A percentile compares a stretch with the other conserved stretches of the same genome.
Conservation (phyloP, 2,888 invertebrate genomes). For the Myopa testacea region DNA sequence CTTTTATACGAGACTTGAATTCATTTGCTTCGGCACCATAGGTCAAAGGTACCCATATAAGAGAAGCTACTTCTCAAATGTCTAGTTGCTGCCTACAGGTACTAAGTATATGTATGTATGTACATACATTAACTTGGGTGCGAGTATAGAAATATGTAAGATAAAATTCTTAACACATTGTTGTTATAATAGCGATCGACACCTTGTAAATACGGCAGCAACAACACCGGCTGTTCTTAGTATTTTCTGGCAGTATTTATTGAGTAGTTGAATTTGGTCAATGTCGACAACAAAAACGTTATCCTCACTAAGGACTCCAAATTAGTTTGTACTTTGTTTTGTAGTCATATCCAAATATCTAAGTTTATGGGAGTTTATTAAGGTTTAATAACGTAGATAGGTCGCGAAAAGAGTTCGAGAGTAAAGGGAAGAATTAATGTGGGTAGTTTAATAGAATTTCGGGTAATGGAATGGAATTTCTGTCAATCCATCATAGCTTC, state of each 20-base stretch:
- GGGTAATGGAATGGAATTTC: no score
- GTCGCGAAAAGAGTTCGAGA: no score
- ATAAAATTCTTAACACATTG: slow-evolving; percentile 28
- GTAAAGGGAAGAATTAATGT: no score
- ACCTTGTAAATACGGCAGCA: slow-evolving; percentile 28
- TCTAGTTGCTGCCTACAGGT: slow-evolving; percentile 19
- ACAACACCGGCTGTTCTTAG: not conserved
- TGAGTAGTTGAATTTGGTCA: slow-evolving; percentile 1
- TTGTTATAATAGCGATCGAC: slow-evolving; percentile 23
- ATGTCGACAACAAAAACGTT: not conserved
- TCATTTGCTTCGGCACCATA: slow-evolving; percentile 49
- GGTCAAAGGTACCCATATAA: slow-evolving; percentile 54
- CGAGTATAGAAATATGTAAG: not conserved
- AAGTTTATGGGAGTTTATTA: no score
- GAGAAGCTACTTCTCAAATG: slow-evolving; percentile 42
- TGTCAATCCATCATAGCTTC: no score
- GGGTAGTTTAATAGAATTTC: no score
- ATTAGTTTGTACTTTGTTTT: no score
- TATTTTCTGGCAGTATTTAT: not conserved
- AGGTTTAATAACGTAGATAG: no score
- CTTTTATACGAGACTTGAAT: slow-evolving; percentile 53
- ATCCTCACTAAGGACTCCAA: no score
- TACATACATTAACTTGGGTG: not conserved
- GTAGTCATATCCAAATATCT: no score
- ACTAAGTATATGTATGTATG: not conserved